Percentiles rank a stretch among this genome's conserved stretches.
phyloP scores from a whole-genome alignment of 2,113 vertebrate genomes.

The Pardalotus punctatus region DNA sequence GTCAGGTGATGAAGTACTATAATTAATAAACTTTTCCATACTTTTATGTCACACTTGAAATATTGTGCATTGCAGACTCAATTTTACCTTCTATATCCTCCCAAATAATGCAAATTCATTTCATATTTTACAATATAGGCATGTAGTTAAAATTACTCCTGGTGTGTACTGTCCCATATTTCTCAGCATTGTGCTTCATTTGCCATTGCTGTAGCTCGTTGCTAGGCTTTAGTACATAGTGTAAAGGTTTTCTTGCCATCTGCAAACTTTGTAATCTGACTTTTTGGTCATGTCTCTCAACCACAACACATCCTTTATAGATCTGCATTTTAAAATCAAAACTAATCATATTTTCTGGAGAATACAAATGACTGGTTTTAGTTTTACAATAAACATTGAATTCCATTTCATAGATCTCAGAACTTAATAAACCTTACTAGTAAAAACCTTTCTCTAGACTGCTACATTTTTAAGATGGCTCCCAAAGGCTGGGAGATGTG shows the following conservation, averaged over 20 bases:
- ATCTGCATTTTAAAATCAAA: not conserved
- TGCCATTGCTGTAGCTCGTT: not conserved
- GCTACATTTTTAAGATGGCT: not conserved
- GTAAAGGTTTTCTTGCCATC: not conserved
- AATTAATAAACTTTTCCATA: not conserved
- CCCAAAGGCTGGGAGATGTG: not conserved
- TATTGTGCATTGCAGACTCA: not conserved
- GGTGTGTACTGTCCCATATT: not conserved
- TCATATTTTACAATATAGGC: fast-evolving
- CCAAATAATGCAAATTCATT: not conserved
- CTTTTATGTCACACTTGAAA: not conserved
- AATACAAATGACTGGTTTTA: not conserved
- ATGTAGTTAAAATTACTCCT: not conserved
- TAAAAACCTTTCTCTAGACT: not conserved
- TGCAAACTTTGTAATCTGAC: not conserved
- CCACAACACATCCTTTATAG: not conserved
- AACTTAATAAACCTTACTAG: not conserved
- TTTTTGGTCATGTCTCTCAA: not conserved
- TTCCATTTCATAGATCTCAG: not conserved
- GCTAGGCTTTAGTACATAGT: not conserved
- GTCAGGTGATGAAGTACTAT: not conserved
- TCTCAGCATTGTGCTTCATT: not conserved
- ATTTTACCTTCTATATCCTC: not conserved
- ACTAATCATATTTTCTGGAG: not conserved
- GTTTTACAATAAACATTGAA: not conserved